These are phyloP conservation scores for Cenopis cana DNA, from an alignment of 2,888 invertebrate genomes.

Conservation along the genomic window DNA sequence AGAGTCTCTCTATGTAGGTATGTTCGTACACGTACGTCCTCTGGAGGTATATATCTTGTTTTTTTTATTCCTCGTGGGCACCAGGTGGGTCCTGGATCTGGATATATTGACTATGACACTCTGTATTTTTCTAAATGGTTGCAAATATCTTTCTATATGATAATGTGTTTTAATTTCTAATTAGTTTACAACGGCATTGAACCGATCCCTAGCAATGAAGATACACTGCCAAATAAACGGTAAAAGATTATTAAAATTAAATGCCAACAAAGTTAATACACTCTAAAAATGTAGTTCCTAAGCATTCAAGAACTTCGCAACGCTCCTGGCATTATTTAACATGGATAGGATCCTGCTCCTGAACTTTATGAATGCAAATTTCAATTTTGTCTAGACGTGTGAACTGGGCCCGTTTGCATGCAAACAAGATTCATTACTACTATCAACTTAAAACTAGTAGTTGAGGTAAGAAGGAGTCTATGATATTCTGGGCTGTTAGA, in stretches of 20 bases:
- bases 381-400: conserved; percentile 75
- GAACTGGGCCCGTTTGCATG: conserved; percentile 67
- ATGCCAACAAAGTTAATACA: background rate
- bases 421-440: conserved; percentile 72
- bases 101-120: too few species aligned
- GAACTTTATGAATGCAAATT: conserved; percentile 70
- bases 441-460: conserved; percentile 52
- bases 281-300: conserved; percentile 4
- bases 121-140: too few species aligned
- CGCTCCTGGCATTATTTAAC: conserved; percentile 25
- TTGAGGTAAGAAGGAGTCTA: conserved; percentile 32
- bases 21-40: background rate
- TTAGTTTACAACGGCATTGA: too few species aligned
- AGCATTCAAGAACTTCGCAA: conserved; percentile 20
- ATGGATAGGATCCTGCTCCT: conserved; percentile 51
- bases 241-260: background rate
- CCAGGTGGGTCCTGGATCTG: too few species aligned
- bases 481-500: too few species aligned
- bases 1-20: background rate
- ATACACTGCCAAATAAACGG: too few species aligned
- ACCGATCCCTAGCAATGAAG: too few species aligned
- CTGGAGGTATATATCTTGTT: too few species aligned
- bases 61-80: too few species aligned
- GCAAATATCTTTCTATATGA: too few species aligned
- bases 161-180: too few species aligned